Evolutionary conservation across 2,797 vertebrate genomes (phyloP).

Genomic region (Karalla daura): DNA sequence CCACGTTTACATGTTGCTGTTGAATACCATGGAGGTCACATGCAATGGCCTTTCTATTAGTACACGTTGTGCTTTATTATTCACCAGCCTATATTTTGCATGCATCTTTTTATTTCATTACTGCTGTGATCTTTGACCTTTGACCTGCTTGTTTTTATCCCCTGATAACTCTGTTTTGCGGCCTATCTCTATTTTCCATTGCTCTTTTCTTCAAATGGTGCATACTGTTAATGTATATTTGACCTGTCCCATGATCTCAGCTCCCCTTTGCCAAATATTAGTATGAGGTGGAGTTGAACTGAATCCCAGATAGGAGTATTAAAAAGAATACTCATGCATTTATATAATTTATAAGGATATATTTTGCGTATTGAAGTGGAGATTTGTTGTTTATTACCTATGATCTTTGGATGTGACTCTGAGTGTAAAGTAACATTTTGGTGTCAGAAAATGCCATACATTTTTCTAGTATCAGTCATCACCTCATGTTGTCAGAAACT

Average conservation of each 20-base stretch:
- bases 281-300: conserved; percentile 70
- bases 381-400: conserved; percentile 83
- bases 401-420: conserved; percentile 79
- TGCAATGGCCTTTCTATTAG: conserved; percentile 75
- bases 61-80: conserved; percentile 80
- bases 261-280: conserved; percentile 82
- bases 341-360: conserved; percentile 89
- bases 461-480: conserved; percentile 81
- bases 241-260: conserved; percentile 65
- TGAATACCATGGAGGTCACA: conserved; percentile 84
- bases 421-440: conserved; percentile 81
- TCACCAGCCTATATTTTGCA: conserved; percentile 78
- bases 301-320: conserved; percentile 76
- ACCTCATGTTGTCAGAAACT: conserved; percentile 71
- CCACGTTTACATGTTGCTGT: conserved; percentile 66
- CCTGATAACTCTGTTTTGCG: conserved; percentile 51
- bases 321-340: conserved; percentile 77
- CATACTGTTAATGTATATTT: conserved; percentile 74
- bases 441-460: conserved; percentile 76
- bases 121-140: conserved; percentile 66
- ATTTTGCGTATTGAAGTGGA: conserved; percentile 88
- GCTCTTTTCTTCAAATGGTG: conserved; percentile 70
- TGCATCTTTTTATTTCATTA: conserved; percentile 72
- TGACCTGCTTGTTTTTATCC: conserved; percentile 68
- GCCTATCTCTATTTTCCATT: conserved; percentile 53